A percentile compares a stretch with the other conserved stretches of the same genome.
These are phyloP conservation scores for Plectropomus leopardus DNA, from an alignment of 2,113 vertebrate species.

Conservation along the genomic window DNA sequence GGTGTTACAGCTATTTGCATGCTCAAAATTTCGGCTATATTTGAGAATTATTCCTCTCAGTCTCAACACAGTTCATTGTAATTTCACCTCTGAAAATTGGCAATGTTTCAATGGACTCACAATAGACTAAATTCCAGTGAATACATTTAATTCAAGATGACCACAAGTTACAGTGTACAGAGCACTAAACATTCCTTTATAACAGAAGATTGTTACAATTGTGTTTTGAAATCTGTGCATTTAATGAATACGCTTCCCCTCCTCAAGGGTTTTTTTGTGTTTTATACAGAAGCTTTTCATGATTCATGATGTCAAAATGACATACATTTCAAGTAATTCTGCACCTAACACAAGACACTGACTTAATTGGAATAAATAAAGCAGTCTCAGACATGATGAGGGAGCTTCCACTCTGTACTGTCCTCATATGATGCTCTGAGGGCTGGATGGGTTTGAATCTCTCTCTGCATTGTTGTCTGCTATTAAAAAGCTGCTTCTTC, in stretches of 20 bases:
- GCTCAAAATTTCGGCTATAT: neutral
- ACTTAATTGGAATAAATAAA: slow-evolving; percentile 23
- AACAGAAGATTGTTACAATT: fast-evolving
- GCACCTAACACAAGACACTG: neutral
- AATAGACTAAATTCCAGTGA: neutral
- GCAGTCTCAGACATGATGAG: neutral
- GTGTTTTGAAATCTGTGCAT: neutral
- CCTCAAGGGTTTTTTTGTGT: neutral
- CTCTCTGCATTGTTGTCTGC: neutral
- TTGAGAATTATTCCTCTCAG: neutral
- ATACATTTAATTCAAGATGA: slow-evolving; percentile 44
- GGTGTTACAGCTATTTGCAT: neutral
- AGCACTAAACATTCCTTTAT: slow-evolving; percentile 16
- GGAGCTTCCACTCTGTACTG: neutral
- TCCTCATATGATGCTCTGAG: slow-evolving; percentile 55
- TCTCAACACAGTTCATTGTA: neutral
- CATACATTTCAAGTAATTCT: neutral
- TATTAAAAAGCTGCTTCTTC: slow-evolving; percentile 33
- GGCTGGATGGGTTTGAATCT: slow-evolving; percentile 37
- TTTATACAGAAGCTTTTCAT: neutral
- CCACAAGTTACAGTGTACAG: slow-evolving; percentile 21
- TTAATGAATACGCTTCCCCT: neutral
- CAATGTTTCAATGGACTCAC: slow-evolving; percentile 2
- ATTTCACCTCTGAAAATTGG: neutral
- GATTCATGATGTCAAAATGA: neutral